Conservation (phyloP, 2,888 invertebrate species). For the Allacma fusca region DNA sequence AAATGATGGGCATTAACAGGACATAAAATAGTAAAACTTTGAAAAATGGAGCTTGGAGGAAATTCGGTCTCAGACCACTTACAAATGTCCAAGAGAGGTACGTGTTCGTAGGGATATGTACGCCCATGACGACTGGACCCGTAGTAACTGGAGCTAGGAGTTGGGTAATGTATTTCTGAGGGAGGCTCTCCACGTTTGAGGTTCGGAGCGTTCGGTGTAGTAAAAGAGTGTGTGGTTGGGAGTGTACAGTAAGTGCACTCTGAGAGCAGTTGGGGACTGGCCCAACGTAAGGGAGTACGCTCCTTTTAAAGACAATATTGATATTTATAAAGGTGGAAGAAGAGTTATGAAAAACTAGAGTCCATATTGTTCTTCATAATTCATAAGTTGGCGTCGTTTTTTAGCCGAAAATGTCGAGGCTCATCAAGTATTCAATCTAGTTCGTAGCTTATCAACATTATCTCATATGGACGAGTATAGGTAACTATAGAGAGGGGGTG, state of each 20-base stretch:
- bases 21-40: background rate
- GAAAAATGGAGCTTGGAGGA: slow-evolving; percentile 7
- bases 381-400: slow-evolving; percentile 35
- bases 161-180: no score
- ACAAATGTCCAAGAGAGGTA: no score
- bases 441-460: slow-evolving; percentile 14
- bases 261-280: no score
- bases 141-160: no score
- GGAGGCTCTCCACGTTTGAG: no score
- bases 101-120: no score
- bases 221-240: no score
- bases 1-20: slow-evolving; percentile 3
- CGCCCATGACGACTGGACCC: no score
- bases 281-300: background rate
- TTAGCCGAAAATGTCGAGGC: slow-evolving; percentile 7
- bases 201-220: no score
- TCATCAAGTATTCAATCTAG: slow-evolving; percentile 43
- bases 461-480: background rate
- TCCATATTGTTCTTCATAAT: slow-evolving; percentile 45
- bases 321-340: slow-evolving; percentile 21
- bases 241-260: no score
- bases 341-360: slow-evolving; percentile 29
- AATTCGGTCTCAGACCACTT: no score
- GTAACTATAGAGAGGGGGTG: background rate
- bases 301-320: slow-evolving; percentile 4